A percentile compares a stretch with the other conserved stretches of the same genome.
These are phyloP conservation scores for Yoshiicerus persimilis DNA, from an alignment of 1,140 invertebrate genomes.

Conservation along the genomic window DNA sequence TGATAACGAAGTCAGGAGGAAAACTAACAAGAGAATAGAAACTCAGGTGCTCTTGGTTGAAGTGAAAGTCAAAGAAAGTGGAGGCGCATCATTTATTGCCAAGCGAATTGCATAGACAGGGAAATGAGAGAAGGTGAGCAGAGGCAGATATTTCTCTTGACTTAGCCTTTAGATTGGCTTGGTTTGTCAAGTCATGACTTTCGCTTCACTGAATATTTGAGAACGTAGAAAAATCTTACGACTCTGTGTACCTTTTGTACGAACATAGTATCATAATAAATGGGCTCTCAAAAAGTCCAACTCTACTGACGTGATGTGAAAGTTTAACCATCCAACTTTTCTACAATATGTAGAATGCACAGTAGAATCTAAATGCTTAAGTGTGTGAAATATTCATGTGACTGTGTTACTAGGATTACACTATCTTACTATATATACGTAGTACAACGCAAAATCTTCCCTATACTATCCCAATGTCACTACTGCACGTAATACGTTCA, in stretches of 20 bases:
- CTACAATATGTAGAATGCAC: neutral
- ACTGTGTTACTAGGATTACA: too few relatives aligned
- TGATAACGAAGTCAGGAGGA: neutral
- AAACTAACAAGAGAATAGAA: neutral
- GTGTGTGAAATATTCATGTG: neutral
- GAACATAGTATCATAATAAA: neutral
- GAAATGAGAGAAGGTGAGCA: neutral
- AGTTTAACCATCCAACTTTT: neutral
- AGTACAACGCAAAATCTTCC: too few relatives aligned
- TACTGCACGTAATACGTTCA: too few relatives aligned
- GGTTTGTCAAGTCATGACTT: neutral
- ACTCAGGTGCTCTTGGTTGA: neutral
- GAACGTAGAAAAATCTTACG: neutral
- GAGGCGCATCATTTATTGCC: neutral
- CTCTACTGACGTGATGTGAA: neutral
- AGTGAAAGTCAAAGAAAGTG: neutral
- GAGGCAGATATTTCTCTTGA: neutral
- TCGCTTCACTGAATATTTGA: neutral
- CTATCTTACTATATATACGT: too few relatives aligned
- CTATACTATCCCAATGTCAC: too few relatives aligned
- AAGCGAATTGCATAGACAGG: neutral
- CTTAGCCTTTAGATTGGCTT: neutral
- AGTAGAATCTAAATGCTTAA: neutral
- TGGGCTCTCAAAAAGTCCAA: neutral
- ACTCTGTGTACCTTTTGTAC: neutral